A percentile compares a stretch with the other conserved stretches of the same genome.
phyloP scores from a whole-genome alignment of 2,113 vertebrate genomes.

The Bos taurus region ARS-UCD2.0 NC_037335.1:112801501-112802000 shows the following conservation, averaged over 20 bases:
- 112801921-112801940: background rate
- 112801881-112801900: no score
- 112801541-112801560: background rate
- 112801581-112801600: background rate
- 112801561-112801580: background rate
- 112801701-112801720: background rate
- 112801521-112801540: background rate
- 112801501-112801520: background rate
- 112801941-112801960: background rate
- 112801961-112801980: background rate
- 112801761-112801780: no score
- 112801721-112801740: no score
- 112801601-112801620: background rate
- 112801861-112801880: no score
- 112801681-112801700: background rate
- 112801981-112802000: fast-evolving
- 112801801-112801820: no score
- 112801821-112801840: no score
- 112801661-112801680: background rate
- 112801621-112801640: background rate
- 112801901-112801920: no score
- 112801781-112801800: no score
- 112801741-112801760: no score
- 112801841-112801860: no score
- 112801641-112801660: background rate